A percentile compares a stretch with the other conserved stretches of the same genome.
phyloP scores from a whole-genome alignment of 37 sponge, comb jelly and placozoan genomes.

The Haliclona indistincta region DNA sequence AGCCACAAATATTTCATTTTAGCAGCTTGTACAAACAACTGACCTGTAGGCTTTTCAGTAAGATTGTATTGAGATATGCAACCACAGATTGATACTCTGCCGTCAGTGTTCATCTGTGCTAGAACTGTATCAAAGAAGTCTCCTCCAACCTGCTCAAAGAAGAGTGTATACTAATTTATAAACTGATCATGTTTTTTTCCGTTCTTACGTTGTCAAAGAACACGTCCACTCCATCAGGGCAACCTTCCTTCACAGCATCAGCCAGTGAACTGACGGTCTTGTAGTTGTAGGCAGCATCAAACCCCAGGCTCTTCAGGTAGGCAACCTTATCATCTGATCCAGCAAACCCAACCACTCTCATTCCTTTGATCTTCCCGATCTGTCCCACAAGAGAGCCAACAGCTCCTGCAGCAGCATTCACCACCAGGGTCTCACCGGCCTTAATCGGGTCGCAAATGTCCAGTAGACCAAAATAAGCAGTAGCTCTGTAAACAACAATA shows the following conservation, averaged over 20 bases:
- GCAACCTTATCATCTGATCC: constrained; percentile 85
- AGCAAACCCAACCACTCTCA: constrained; percentile 82
- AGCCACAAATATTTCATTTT: no score
- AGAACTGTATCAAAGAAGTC: constrained; percentile 75
- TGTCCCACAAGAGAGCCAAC: constrained; percentile 87
- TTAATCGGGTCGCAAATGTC: constrained; percentile 72
- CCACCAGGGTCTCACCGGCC: constrained; percentile 84
- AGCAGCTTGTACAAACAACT: no score
- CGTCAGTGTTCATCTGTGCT: constrained; percentile 70
- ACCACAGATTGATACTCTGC: constrained; percentile 82
- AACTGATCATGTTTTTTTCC: no score
- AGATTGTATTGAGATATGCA: constrained; percentile 79
- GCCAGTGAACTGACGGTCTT: constrained; percentile 70
- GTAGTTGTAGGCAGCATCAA: constrained; percentile 94
- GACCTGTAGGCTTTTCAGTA: constrained; percentile 31
- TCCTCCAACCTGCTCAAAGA: constrained; percentile 76
- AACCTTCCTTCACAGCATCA: constrained; percentile 65
- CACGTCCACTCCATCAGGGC: constrained; percentile 88
- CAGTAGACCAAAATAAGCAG: constrained; percentile 86
- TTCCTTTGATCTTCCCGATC: constrained; percentile 89
- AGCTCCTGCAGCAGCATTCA: constrained; percentile 90
- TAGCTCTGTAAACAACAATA: constrained; percentile 78
- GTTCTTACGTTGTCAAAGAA: constrained; percentile 95
- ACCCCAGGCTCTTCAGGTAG: constrained; percentile 62
- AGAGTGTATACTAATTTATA: no score